phyloP scores from a whole-genome alignment of 2,888 invertebrate genomes.

The Drosophila eohydei region DNA sequence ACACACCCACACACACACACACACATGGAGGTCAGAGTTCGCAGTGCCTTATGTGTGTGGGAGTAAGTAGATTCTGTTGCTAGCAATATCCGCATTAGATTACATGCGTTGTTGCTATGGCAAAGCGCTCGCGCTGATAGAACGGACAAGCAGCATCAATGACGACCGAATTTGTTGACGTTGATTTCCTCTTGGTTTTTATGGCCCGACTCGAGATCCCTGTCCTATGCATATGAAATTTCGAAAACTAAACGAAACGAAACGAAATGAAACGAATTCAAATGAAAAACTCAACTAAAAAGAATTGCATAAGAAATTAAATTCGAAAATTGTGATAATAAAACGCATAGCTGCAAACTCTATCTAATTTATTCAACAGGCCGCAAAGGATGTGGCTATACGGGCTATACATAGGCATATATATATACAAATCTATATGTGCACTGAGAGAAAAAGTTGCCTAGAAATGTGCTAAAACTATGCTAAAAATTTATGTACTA shows the following conservation, averaged over 20 bases:
- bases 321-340: slow-evolving; percentile 76
- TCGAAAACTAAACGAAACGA: slow-evolving; percentile 11
- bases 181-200: slow-evolving; percentile 32
- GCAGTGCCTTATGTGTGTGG: slow-evolving; percentile 1
- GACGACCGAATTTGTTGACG: background rate
- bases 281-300: slow-evolving; percentile 23
- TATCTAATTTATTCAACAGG: slow-evolving; percentile 60
- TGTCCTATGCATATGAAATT: slow-evolving; percentile 54
- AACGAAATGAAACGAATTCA: slow-evolving; percentile 15
- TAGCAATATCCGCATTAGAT: slow-evolving; percentile 45
- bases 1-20: too few species aligned
- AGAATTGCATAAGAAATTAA: slow-evolving; percentile 73
- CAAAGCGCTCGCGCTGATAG: slow-evolving; percentile 20
- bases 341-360: slow-evolving; percentile 59
- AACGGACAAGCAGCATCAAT: slow-evolving; percentile 5
- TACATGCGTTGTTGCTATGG: slow-evolving; percentile 20
- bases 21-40: slow-evolving; percentile 1
- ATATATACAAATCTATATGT: background rate
- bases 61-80: slow-evolving; percentile 14
- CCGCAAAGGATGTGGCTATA: slow-evolving; percentile 23
- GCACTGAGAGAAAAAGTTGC: background rate
- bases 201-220: slow-evolving; percentile 47
- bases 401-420: slow-evolving; percentile 4
- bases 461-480: too few species aligned
- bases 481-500: too few species aligned